These are phyloP conservation scores for Lepidurus couesii DNA, from an alignment of 1,140 invertebrate species.

Conservation along the genomic window DNA sequence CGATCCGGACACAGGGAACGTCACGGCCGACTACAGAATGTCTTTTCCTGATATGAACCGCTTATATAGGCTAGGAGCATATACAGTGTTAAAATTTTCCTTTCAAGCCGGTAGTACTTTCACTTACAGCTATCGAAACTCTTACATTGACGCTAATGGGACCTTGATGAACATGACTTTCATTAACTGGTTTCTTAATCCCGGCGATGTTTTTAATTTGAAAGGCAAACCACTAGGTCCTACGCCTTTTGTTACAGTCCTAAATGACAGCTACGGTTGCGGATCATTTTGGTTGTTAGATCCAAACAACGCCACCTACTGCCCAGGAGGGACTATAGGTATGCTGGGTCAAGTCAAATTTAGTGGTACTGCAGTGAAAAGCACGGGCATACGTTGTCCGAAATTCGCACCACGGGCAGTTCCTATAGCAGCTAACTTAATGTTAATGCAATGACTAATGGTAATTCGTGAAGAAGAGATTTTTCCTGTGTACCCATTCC, in stretches of 20 bases:
- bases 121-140: not conserved
- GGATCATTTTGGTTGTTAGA: not conserved
- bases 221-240: not conserved
- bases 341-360: not conserved
- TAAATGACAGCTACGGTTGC: not conserved
- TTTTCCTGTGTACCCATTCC: too few relatives aligned
- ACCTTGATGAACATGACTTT: not conserved
- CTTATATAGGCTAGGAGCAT: not conserved
- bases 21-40: too few relatives aligned
- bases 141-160: not conserved
- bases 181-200: not conserved
- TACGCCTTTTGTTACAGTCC: not conserved
- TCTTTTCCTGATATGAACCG: too few relatives aligned
- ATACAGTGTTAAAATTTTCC: not conserved
- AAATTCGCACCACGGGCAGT: not conserved
- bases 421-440: not conserved
- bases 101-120: not conserved
- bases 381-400: not conserved
- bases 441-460: not conserved
- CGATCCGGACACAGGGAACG: too few relatives aligned
- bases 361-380: not conserved
- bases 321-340: not conserved
- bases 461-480: too few relatives aligned
- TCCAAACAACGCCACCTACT: not conserved
- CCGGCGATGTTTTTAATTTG: not conserved